Evolutionary conservation across 1,140 invertebrate genomes (phyloP).

Genomic region (Harlomillsia oculata): DNA sequence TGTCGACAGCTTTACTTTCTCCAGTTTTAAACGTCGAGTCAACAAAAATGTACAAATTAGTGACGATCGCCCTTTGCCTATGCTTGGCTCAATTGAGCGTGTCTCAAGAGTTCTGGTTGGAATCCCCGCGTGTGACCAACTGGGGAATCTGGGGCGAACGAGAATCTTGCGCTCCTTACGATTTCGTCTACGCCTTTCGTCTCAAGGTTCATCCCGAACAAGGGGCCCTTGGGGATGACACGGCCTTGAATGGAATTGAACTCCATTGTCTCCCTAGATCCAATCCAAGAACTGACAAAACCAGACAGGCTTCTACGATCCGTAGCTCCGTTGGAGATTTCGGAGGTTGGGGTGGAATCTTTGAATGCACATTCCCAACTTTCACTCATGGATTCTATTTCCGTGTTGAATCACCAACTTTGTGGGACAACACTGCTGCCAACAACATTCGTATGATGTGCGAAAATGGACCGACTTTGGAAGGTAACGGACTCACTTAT

Average conservation of each 20-base stretch:
- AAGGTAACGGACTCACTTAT: constrained; percentile 2
- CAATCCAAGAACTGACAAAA: neutral
- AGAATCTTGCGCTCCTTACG: constrained; percentile 8
- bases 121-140: constrained; percentile 23
- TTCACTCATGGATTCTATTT: constrained; percentile 20
- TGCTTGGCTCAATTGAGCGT: too few species aligned
- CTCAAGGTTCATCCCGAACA: constrained; percentile 23
- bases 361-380: constrained; percentile 8
- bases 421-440: constrained; percentile 5
- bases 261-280: constrained; percentile 9
- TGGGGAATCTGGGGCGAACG: constrained; percentile 29
- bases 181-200: constrained; percentile 22
- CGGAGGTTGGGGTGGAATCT: constrained; percentile 7
- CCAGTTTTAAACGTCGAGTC: too few species aligned
- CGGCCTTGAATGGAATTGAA: constrained; percentile 27
- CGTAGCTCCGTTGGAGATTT: constrained; percentile 8
- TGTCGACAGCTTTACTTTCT: too few species aligned
- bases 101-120: too few species aligned
- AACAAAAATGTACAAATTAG: too few species aligned
- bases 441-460: constrained; percentile 1
- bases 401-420: neutral
- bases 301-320: neutral
- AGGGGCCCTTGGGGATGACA: constrained; percentile 24
- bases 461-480: neutral
- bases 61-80: too few species aligned